Base-by-base conservation (phyloP, 2,888 invertebrate genomes). In the Lasioglossum leucozonium region DNA sequence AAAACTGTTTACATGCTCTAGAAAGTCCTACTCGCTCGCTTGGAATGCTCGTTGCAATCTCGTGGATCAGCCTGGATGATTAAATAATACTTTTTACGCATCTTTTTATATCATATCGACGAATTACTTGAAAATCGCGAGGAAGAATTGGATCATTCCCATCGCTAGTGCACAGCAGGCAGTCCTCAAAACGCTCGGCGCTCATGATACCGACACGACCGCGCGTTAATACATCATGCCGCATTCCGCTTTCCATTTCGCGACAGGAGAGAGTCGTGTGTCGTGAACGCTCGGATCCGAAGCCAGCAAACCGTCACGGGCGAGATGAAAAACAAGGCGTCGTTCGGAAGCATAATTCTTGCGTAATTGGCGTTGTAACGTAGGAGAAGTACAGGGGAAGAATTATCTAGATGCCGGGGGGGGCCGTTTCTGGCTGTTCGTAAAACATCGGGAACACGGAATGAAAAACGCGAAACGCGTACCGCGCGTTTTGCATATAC, bases 381-480 rank as follows among this genome's bases (percentile, higher is more conserved):
- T 6, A 8, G 73, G 55, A 74, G 42, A 84, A 72, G 44, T 42
- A n/a, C n/a, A n/a, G 55, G 62, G n/a, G 55, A 81, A 42, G 72
- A 84, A 79, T 81, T 85, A 81, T 81, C 67, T 71, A 62, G 74
- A 79, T 62, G 76, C 30, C 58, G 77, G 34, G 26, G 51, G 77
- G 34, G 26, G 51, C 51, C 62, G 73, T 62, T 83, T 73, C 74
- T 51, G 83, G 26, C 5, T 51, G 65, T 76, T 77, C 72, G 82
- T 82, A 87, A 90, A 90, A 88, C 86, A 73, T 77, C 81, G 62
- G 77, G 75, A 81, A 83, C 83, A 81, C 71, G 77, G 74, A n/a
- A 58, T 18, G 18, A 30, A 62, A 55, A 62, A 62, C 16, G 58
- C 16, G 58, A 10, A 16, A 22, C 30, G 26, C 26, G 13, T 26